Evolutionary conservation across 2,888 invertebrate genomes (phyloP), one percentile per base, ranked within the genome.

Genomic region (Achlya flavicornis): DNA sequence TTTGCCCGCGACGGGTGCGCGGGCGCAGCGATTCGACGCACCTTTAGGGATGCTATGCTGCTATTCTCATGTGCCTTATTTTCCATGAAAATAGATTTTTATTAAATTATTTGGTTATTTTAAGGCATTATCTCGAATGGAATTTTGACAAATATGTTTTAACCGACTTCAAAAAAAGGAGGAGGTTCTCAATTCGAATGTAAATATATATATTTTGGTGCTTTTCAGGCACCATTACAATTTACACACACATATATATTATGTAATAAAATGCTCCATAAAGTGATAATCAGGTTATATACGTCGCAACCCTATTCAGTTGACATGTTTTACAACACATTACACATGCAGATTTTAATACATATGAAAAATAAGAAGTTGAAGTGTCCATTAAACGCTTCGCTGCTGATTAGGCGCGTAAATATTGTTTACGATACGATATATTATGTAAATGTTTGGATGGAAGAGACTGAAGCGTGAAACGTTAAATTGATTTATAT

Each of bases 261-360:
- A 38, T 16, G 10, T 53, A 19, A 53, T 53, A 8, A 46, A 46
- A 46, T 46, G n/a, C 2, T 33, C 6, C 14, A 33, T 10, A 35
- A 58, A 3, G 38, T 35, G 35, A 16, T 58, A 14, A 58, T 53
- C 53, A 19, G 10, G 53, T 53, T 53, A 53, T 10, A 10, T 4
- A 35, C 10, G 35, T 35, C 8, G 11, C 60, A 60, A 14, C 60
- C 60, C 60, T 58, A 26, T 43, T 7, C 12, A 58, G 8, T 62
- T 38, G n/a, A 26, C 60, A 61, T 58, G 61, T 65, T 67, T 57
- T 65, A 64, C 64, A 65, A 69, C 63, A 78, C 73, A 85, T 83
- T 80, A 86, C 79, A 79, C 80, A 86, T 84, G 86, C 85, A 83
- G 85, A 88, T 88, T 87, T 80, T 77, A 80, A 84, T 81, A 79